A percentile compares a stretch with the other conserved stretches of the same genome.
Conservation (phyloP, 2,113 vertebrate genomes). For the Eubucco bourcierii region DNA sequence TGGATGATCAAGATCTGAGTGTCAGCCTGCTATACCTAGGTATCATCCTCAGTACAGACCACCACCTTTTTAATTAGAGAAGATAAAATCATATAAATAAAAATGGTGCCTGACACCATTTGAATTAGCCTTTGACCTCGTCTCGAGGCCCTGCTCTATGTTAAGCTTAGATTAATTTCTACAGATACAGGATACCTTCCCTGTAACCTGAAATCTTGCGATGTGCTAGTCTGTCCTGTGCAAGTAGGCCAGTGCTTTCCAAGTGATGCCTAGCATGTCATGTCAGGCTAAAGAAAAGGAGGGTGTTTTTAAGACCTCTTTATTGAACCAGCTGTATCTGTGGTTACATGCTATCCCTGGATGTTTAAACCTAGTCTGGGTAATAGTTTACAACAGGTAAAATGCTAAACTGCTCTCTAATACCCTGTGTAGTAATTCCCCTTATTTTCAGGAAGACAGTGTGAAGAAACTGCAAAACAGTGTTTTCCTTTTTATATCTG, state of each 20-base stretch:
- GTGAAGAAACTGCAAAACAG: not conserved
- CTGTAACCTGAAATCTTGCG: not conserved
- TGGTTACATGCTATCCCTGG: not conserved
- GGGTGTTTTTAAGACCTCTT: not conserved
- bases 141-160: not conserved
- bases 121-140: conserved; percentile 10
- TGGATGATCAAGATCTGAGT: conserved; percentile 32
- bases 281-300: not conserved
- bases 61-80: conserved; percentile 46
- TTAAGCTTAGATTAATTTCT: conserved; percentile 1
- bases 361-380: not conserved
- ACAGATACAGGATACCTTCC: not conserved
- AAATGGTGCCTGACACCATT: not conserved
- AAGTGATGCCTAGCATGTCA: not conserved
- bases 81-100: conserved; percentile 13
- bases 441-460: not conserved
- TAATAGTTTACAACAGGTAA: not conserved
- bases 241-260: not conserved
- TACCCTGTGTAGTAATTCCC: not conserved
- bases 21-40: conserved; percentile 30
- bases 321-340: not conserved
- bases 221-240: not conserved
- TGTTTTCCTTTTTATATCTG: not conserved
- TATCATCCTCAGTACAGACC: not conserved
- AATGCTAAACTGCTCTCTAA: not conserved